Conservation (phyloP, 1,140 invertebrate species). For the Heterodera schachtii region DNA sequence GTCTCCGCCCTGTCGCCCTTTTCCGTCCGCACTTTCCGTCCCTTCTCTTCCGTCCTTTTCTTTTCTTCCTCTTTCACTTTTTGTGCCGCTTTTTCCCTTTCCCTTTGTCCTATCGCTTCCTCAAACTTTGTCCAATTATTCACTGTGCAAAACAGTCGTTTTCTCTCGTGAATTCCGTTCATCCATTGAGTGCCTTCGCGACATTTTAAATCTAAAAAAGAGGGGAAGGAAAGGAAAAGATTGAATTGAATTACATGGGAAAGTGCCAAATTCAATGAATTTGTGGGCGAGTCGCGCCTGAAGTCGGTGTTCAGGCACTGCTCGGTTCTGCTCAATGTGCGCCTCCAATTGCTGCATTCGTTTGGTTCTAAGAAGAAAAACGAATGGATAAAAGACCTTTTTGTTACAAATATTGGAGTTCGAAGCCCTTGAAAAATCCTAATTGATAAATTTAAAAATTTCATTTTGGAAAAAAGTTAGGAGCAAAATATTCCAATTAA, state of each 20-base stretch:
- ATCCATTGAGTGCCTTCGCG: slow-evolving; percentile 1
- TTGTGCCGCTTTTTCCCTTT: not conserved
- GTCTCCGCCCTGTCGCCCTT: not conserved
- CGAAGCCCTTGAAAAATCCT: no score
- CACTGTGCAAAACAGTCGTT: slow-evolving; percentile 29
- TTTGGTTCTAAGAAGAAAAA: slow-evolving; percentile 1
- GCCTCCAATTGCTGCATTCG: slow-evolving; percentile 15
- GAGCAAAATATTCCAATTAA: no score
- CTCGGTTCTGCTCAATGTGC: slow-evolving; percentile 20
- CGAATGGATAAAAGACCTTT: not conserved
- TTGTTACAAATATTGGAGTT: no score
- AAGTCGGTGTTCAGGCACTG: slow-evolving; percentile 7
- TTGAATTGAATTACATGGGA: slow-evolving; percentile 1
- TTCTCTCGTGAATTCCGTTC: slow-evolving; percentile 6
- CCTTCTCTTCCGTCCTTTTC: slow-evolving; percentile 18
- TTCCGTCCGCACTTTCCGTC: not conserved
- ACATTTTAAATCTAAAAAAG: slow-evolving; percentile 13
- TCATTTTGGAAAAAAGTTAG: no score
- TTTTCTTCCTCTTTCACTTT: not conserved
- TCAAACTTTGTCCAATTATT: slow-evolving; percentile 29
- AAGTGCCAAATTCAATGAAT: slow-evolving; percentile 19
- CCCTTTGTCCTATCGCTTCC: slow-evolving; percentile 20
- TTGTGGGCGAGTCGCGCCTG: slow-evolving; percentile 28
- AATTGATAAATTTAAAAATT: no score
- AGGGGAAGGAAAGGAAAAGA: not conserved